Evolutionary conservation across 2,888 invertebrate species (phyloP).

Genomic region (Pristionchus japonicus): DNA sequence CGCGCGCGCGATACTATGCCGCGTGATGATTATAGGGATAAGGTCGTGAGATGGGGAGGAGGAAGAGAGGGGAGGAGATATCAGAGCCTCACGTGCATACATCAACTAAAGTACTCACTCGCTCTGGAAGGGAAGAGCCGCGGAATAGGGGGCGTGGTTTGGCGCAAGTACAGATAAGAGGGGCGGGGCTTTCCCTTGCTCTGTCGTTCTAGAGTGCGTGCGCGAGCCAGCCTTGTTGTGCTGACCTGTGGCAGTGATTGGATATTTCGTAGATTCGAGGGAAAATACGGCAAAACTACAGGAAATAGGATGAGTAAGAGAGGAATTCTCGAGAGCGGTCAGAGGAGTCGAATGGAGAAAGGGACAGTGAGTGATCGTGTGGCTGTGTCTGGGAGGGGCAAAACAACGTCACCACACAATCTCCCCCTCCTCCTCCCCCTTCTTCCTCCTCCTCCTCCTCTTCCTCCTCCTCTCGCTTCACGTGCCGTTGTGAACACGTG

Average conservation of each 20-base stretch:
- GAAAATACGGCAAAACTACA: neutral
- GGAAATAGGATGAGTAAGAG: neutral
- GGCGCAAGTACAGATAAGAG: constrained; percentile 2
- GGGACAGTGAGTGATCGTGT: neutral
- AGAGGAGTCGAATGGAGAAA: neutral
- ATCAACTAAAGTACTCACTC: neutral
- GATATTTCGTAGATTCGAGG: neutral
- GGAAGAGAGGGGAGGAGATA: neutral
- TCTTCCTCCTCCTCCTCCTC: neutral
- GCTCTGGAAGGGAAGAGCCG: neutral
- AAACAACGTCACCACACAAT: neutral
- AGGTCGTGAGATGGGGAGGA: neutral
- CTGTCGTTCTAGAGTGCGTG: constrained; percentile 9
- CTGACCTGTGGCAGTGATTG: neutral
- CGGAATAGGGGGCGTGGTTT: neutral
- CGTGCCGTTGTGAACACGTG: constrained; percentile 1
- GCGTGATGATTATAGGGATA: neutral
- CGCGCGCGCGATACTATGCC: neutral
- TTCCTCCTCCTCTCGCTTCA: neutral
- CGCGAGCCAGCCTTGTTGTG: neutral
- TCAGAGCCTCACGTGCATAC: neutral
- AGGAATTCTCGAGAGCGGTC: no score
- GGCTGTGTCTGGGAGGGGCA: neutral
- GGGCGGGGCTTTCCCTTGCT: neutral
- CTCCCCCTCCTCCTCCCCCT: neutral